Base-by-base conservation (phyloP, 2,113 vertebrate genomes). In the Psilopsiagon aymara region DNA sequence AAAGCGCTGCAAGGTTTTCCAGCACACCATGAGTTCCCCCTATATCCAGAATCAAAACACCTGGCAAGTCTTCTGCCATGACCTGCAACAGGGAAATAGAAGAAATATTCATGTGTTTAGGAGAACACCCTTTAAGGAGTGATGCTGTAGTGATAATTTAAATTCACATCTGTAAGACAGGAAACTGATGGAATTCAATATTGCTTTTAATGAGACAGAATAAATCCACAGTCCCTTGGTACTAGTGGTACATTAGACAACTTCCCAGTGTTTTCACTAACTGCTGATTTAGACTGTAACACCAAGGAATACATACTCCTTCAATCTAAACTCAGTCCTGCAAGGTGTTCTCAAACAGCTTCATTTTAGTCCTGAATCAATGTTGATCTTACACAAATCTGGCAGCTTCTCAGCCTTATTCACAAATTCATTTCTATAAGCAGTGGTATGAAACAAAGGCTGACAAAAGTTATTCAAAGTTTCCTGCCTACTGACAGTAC, bases 31-130 rank as follows among this genome's bases (percentile, higher is more conserved):
- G 12, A 10, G 84, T 57, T 39, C 94, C 96, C 85, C 97, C 98
- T n/a, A 98, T 25, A 59, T 71, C 96, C 57, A 81, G 78, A 44
- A 98, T 70, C 93, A 98, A 84, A 85, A 98, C 62, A 3, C 92
- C 94, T 0, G 97, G 98, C 49, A 96, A 79, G 13, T 95, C 86
- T 60, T 95, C 67, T 62, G 96, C 97, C 98, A 97, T 98, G 75
- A 82, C 60, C 97, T 97, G 78, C n/a, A 66, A 60, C 17, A 74
- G 41, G 7, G 41, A 10, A 91, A 70, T 1, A 79, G 29, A 23
- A 86, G 10, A 66, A 73, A 68, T 11, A 68, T 5, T 52, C 7
- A 31, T 69, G 25, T 37, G 17, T 64, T 80, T 43, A 84, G 53
- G 15, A 64, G 53, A 83, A 82, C 28, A 49, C 9, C 10, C 44